Evolutionary conservation across 2,888 invertebrate genomes (phyloP), one percentile per base, ranked within the genome.

Genomic region (Leucozona laternaria): DNA sequence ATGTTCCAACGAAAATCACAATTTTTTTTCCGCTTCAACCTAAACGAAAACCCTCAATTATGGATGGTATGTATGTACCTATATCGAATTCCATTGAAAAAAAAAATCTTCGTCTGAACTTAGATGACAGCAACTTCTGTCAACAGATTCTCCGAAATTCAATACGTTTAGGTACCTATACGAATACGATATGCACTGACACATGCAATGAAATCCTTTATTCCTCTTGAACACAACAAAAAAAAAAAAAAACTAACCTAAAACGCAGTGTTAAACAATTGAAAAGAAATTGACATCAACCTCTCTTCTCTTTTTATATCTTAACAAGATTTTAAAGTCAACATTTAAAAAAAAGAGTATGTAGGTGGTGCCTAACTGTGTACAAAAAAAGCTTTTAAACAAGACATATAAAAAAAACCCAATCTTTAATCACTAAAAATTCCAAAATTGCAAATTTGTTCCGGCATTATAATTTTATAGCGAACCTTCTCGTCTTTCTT

Each of bases 401-500:
- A 43, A 37, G 17, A 34, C 37, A 40, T 40, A 34, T 2, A 37
- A 25, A 62, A 53, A 66, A 68, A 34, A 53, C 13, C 22, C 68
- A 53, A 68, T 68, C 68, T 68, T 53, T 53, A 68, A 68, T 68
- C 50, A 68, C 53, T 53, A 68, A 68, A 53, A 68, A 37, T 68
- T 68, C 53, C 68, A 53, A 68, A 79, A 55, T 62, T 79, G 66
- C 82, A 72, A 71, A 60, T 73, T 68, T 45, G 64, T 82, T 71
- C 66, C 78, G 62, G 64, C 81, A 78, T 66, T 79, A 57, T 79
- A 73, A 28, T 64, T 72, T 64, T 34, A 75, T 73, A 34, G 55
- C 40, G 15, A 58, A 60, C 37, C 53, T 40, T 22, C 37, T 37
- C 34, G 34, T 68, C 45, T 15, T 17, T 57, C 50, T 40, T 31